Conservation (phyloP, 2,797 vertebrate species). For the Poecilia picta region DNA sequence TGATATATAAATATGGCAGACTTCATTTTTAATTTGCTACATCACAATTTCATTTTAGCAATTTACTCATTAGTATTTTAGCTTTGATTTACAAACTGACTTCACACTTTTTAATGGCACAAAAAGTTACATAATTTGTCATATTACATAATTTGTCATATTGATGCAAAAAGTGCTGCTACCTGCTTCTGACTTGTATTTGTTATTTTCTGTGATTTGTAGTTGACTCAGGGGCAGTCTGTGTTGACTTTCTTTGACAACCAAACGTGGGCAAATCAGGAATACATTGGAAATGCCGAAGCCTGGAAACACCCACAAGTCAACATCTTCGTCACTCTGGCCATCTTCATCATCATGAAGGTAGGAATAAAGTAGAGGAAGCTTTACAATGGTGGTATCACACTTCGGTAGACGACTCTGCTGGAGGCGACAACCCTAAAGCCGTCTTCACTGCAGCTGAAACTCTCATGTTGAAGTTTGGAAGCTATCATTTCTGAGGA, state of each 20-base stretch:
- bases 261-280: conserved; percentile 92
- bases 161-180: neutral
- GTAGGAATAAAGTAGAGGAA: conserved; percentile 53
- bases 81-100: neutral
- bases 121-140: no score
- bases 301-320: conserved; percentile 92
- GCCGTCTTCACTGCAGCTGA: no score
- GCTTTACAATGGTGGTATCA: no score
- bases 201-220: conserved; percentile 36
- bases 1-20: neutral
- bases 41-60: neutral
- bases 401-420: no score
- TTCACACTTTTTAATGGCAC: neutral
- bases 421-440: no score
- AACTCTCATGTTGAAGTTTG: neutral
- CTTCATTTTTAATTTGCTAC: neutral
- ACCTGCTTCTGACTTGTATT: neutral
- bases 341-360: conserved; percentile 97
- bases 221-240: conserved; percentile 96
- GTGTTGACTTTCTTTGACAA: conserved; percentile 95
- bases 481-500: neutral
- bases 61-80: neutral
- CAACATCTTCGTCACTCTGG: conserved; percentile 92
- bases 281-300: conserved; percentile 84
- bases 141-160: neutral